phyloP scores from a whole-genome alignment of 2,888 invertebrate genomes.

The Ochropacha duplaris region DNA sequence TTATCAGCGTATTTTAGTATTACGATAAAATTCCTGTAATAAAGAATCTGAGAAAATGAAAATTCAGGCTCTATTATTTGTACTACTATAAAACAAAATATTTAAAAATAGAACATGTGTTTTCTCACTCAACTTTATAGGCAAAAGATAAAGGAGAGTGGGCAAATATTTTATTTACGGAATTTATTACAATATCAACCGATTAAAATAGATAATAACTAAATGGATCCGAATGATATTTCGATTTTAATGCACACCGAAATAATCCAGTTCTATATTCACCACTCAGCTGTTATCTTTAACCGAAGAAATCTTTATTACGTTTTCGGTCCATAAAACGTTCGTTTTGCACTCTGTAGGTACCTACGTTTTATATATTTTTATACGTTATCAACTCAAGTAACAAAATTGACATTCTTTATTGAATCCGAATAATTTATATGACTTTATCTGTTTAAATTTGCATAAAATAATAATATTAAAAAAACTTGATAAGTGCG shows the following conservation, averaged over 20 bases:
- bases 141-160: background rate
- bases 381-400: slow-evolving; percentile 8
- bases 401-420: slow-evolving; percentile 28
- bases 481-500: slow-evolving; percentile 12
- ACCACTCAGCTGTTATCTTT: slow-evolving; percentile 4
- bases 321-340: slow-evolving; percentile 6
- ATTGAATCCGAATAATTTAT: slow-evolving; percentile 32
- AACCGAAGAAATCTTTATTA: background rate
- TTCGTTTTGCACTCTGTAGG: slow-evolving; percentile 8
- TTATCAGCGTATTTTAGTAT: background rate
- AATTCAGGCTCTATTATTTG: too few relatives aligned
- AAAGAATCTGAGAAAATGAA: too few relatives aligned
- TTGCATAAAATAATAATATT: slow-evolving; percentile 28
- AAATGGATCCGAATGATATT: background rate
- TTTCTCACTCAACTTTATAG: too few relatives aligned
- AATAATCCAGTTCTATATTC: background rate
- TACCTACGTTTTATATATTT: background rate
- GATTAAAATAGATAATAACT: background rate
- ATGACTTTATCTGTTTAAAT: slow-evolving; percentile 34
- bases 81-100: too few relatives aligned
- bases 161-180: background rate
- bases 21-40: too few relatives aligned
- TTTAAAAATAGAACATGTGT: background rate
- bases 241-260: background rate
- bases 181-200: background rate